Evolutionary conservation across 2,113 vertebrate genomes (phyloP).

Genomic region (Ctenomys sociabilis): DNA sequence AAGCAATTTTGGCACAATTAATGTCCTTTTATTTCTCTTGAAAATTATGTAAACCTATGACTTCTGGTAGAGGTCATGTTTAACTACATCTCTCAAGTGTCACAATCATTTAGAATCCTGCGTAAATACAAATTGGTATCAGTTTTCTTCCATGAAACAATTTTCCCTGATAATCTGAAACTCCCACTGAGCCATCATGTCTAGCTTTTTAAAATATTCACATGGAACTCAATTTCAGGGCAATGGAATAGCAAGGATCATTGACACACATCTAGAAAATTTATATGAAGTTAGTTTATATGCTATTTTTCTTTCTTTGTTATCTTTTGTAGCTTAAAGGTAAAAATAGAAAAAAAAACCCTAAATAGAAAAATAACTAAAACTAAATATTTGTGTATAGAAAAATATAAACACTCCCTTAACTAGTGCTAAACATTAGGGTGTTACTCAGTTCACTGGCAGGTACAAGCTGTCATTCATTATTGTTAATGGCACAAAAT

Average conservation of each 20-base stretch:
- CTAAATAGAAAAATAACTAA: not conserved
- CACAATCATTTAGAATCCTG: constrained; percentile 58
- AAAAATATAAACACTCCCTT: not conserved
- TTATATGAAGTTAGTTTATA: fast-evolving
- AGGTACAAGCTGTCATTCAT: not conserved
- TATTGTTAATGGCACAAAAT: constrained; percentile 14
- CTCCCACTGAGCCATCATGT: constrained; percentile 60
- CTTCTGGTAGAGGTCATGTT: constrained; percentile 30
- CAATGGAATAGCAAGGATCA: constrained; percentile 25
- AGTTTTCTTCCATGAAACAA: constrained; percentile 59
- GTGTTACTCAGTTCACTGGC: fast-evolving
- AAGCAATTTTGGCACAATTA: constrained; percentile 64
- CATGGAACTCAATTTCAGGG: constrained; percentile 52
- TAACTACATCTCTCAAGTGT: constrained; percentile 74
- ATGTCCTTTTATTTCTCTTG: constrained; percentile 63
- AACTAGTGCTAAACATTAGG: not conserved
- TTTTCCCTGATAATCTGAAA: constrained; percentile 71
- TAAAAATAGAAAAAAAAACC: not conserved
- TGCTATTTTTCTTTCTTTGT: not conserved
- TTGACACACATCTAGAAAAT: not conserved
- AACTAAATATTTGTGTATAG: not conserved
- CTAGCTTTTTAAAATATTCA: constrained; percentile 61
- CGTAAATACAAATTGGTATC: constrained; percentile 69
- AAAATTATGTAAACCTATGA: constrained; percentile 61
- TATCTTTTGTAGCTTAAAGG: constrained; percentile 44